Percentiles rank a stretch among this genome's conserved stretches.
phyloP scores from a whole-genome alignment of 1,140 invertebrate genomes.

The Proctacanthus coquilletti region DNA sequence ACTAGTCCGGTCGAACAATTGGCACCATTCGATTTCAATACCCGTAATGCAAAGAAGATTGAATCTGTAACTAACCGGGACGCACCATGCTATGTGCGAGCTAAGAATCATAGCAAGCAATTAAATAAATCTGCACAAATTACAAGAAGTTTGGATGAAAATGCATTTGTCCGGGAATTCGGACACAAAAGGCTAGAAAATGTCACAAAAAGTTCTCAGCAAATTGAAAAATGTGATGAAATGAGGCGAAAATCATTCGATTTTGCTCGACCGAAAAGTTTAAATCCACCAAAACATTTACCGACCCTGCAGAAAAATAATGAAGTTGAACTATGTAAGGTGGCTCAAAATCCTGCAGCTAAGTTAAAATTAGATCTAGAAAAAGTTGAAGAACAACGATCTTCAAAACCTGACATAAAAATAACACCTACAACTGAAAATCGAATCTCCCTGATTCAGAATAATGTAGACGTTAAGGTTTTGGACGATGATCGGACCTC shows the following conservation, averaged over 20 bases:
- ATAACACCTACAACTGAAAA: constrained; percentile 41
- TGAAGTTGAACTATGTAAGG: constrained; percentile 24
- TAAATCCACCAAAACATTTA: constrained; percentile 37
- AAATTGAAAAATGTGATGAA: constrained; percentile 15
- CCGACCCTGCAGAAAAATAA: constrained; percentile 34
- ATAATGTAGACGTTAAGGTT: no score
- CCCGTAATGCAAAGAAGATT: constrained; percentile 16
- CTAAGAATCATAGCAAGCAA: constrained; percentile 25
- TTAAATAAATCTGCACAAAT: constrained; percentile 44
- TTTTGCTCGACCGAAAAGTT: constrained; percentile 32
- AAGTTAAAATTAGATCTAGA: constrained; percentile 7
- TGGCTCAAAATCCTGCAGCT: constrained; percentile 6
- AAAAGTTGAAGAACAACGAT: constrained; percentile 8
- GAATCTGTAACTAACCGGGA: constrained; percentile 6
- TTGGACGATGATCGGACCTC: constrained; percentile 34
- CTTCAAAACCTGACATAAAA: constrained; percentile 14
- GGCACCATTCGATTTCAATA: constrained; percentile 23
- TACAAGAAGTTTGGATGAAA: constrained; percentile 55
- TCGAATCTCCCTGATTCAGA: constrained; percentile 39
- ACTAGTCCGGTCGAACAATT: constrained; percentile 31
- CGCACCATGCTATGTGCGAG: constrained; percentile 9
- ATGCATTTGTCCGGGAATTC: constrained; percentile 47
- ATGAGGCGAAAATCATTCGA: constrained; percentile 31
- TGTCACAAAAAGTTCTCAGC: constrained; percentile 21
- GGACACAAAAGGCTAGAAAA: constrained; percentile 30